Conservation (phyloP, 2,113 vertebrate species). For the Gallinago undulata region DNA sequence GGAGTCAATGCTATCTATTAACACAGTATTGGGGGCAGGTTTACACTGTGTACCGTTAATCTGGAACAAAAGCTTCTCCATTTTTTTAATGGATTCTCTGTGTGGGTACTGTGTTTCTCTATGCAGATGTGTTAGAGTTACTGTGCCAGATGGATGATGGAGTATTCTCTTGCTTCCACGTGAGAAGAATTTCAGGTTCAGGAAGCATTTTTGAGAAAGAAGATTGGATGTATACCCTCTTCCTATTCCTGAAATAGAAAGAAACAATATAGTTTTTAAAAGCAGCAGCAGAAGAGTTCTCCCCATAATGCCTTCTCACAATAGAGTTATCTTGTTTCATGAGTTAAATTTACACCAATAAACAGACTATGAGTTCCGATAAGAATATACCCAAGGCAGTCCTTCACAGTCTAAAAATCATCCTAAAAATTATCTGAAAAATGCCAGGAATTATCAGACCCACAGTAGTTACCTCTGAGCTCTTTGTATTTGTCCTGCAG, state of each 20-base stretch:
- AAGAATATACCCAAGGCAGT: neutral
- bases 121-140: neutral
- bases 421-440: neutral
- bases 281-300: neutral
- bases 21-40: neutral
- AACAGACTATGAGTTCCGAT: conserved; percentile 10
- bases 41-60: neutral
- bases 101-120: neutral
- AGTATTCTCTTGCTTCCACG: neutral
- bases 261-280: neutral
- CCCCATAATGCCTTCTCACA: neutral
- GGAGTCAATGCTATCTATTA: neutral
- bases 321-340: conserved; percentile 23
- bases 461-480: neutral
- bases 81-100: neutral
- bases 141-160: neutral
- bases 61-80: neutral
- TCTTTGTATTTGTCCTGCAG: neutral
- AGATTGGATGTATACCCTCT: neutral
- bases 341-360: neutral
- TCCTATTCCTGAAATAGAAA: neutral
- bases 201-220: neutral
- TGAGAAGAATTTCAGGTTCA: neutral
- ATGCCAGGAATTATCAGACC: neutral
- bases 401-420: neutral